Evolutionary conservation across 23 tunicate species (phyloP), one percentile per base, ranked within the genome.

Genomic region (Halocynthia roretzi): DNA sequence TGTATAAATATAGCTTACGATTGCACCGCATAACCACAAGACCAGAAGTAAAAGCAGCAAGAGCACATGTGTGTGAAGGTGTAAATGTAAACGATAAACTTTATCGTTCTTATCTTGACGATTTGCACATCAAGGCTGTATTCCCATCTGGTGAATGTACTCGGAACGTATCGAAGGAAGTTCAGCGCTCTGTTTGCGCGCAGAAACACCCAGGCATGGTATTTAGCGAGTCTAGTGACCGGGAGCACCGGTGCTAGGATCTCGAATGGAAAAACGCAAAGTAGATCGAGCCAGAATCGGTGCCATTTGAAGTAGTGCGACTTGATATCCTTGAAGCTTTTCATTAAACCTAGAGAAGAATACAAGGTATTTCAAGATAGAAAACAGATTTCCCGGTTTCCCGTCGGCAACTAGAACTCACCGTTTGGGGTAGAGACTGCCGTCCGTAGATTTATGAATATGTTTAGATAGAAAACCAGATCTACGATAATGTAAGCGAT

Each of bases 31-130:
- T 90, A 84, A 51, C 89, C 80, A 61, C 96, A 90, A 6, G 96
- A 80, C 90, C 90, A 85, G 67, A 78, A 84, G 62, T 80, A 90
- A 60, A 72, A 82, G 64, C 54, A 44, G 77, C 96, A 80, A 7
- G 96, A 76, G 62, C 91, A 81, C 78, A 85, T 67, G 72, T 91
- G 97, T 7, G 91, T 91, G 82, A 82, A 69, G 10, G 87, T 76
- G 77, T 91, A 85, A 56, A 85, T 85, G 91, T 91, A 91, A 48
- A 85, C 79, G 8, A 82, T 61, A 64, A 85, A 77, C 81, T 85
- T 91, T 52, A 85, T n/a, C 71, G 84, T 67, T 21, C 91, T 85
- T 20, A 85, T 80, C 21, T 77, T 61, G 6, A 86, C 84, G 44
- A 84, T 84, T 61, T 84, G 50, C 54, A 84, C 96, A 69, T 84